Conservation (phyloP, 2,888 invertebrate species). For the Himalopsyche kuldschensis region DNA sequence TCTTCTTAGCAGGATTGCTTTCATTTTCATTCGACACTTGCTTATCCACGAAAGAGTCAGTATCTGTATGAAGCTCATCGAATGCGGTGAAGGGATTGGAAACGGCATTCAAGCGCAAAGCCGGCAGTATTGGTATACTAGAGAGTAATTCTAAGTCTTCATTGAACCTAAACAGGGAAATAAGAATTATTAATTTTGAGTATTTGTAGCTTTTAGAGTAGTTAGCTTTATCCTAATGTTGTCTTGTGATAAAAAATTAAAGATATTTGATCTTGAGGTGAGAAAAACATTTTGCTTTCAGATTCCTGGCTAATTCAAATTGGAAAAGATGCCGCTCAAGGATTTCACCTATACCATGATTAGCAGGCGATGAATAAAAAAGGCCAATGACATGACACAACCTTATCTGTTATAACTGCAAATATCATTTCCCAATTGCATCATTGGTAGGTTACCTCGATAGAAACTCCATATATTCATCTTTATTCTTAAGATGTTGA, state of each 20-base stretch:
- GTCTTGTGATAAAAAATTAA: conserved; percentile 24
- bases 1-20: conserved; percentile 12
- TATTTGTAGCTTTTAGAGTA: too few species aligned
- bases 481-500: conserved; percentile 73
- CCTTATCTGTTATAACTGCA: too few species aligned
- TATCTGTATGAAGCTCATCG: conserved; percentile 59
- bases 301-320: too few species aligned
- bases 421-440: conserved; percentile 5
- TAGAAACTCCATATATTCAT: conserved; percentile 70
- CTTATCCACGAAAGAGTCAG: conserved; percentile 47
- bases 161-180: conserved; percentile 67
- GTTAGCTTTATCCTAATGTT: neutral
- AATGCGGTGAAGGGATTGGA: conserved; percentile 65
- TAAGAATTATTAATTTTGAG: neutral
- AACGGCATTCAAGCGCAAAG: conserved; percentile 68
- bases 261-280: conserved; percentile 4
- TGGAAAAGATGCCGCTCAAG: too few species aligned
- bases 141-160: conserved; percentile 74
- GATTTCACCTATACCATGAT: too few species aligned
- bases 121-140: conserved; percentile 81
- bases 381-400: too few species aligned
- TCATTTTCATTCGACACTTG: conserved; percentile 33
- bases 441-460: conserved; percentile 57
- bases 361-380: too few species aligned
- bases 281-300: too few species aligned